Conservation (phyloP, 2,888 invertebrate genomes). For the Cryptocephalus primarius region DNA sequence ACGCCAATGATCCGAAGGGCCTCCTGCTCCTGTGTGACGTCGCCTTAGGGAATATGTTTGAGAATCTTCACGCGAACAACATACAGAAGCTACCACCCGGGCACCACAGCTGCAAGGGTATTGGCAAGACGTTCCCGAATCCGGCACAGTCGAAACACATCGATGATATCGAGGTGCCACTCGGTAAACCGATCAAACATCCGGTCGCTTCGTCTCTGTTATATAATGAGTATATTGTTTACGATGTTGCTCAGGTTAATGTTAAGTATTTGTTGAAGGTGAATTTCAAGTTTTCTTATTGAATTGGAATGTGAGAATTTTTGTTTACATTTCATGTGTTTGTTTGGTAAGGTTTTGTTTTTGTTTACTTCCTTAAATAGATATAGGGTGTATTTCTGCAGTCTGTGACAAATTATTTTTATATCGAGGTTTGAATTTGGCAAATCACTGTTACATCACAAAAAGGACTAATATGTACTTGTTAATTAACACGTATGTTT, state of each 20-base stretch:
- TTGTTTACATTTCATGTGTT: no score
- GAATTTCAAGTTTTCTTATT: constrained; percentile 57
- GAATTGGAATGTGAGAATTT: no score
- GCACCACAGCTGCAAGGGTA: constrained; percentile 80
- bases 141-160: constrained; percentile 43
- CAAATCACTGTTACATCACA: no score
- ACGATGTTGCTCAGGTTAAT: constrained; percentile 89
- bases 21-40: constrained; percentile 88
- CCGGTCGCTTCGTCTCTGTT: constrained; percentile 47
- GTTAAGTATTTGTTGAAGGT: constrained; percentile 79
- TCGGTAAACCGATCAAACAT: constrained; percentile 51
- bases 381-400: no score
- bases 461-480: no score
- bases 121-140: constrained; percentile 78
- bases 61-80: constrained; percentile 59
- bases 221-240: constrained; percentile 95
- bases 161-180: constrained; percentile 69
- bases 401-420: no score
- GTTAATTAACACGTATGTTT: no score
- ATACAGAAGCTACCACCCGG: constrained; percentile 69
- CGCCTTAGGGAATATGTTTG: constrained; percentile 87
- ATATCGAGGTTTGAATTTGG: no score
- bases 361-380: no score
- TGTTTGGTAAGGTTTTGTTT: no score
- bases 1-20: constrained; percentile 58